Evolutionary conservation across 2,797 vertebrate species (phyloP), one percentile per base, ranked within the genome.

Genomic region (Sebastes oblongus): DNA sequence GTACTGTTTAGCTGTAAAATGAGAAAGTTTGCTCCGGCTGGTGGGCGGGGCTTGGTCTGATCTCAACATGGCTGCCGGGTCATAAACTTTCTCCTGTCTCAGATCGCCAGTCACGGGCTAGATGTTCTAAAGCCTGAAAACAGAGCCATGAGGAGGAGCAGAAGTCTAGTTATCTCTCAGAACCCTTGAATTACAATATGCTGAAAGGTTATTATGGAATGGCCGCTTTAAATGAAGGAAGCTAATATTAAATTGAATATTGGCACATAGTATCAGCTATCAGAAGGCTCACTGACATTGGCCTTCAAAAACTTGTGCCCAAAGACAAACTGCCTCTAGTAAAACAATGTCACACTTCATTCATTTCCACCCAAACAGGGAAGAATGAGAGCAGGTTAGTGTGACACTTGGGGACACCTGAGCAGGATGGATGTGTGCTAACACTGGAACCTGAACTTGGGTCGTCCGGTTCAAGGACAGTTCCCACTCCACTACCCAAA

Each of bases 381-480:
- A 39, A 34, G 8, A 22, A 7, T 66, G 52, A 36, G 14, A 54
- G 65, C 42, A 56, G 56, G 8, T 32, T 39, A 71, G 32, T 32
- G 22, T 18, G 52, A 22, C 20, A 54, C 29, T 52, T 18, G 11
- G 55, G 22, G 18, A 32, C 24, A 42, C 29, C 42, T 22, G 7
- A 61, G 22, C 22, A 29, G 6, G 36, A 39, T 1, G 3, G 30
- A 65, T 39, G 8, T 20, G 20, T 56, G 27, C 74, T 14, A 60
- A 76, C 54, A 78, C 3, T 7, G 24, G 14, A 73, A 64, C 36
- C 64, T 68, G 32, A 62, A 39, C 73, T 25, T 6, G 29, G 22
- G 25, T 58, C 25, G 42, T 56, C 5, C 20, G 18, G 72, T 58
- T 88, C 68, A 81, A 81, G 66, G 61, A 66, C 78, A 29, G 18